Base-by-base conservation (phyloP, 1,140 invertebrate species). In the Caenorhabditis tropicalis region DNA sequence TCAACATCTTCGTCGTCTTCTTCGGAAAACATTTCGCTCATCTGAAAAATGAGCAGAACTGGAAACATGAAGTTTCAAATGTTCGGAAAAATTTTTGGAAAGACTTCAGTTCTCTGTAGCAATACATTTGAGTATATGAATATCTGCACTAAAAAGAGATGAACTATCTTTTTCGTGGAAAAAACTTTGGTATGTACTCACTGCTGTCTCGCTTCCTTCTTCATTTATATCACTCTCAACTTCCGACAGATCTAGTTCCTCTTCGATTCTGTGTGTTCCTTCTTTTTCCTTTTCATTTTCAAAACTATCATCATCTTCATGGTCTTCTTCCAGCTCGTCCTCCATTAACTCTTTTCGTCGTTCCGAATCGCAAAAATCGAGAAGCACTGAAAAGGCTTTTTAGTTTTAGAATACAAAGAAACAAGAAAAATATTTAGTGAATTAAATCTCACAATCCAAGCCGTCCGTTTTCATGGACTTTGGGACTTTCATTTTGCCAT, bases 311-410 rank as follows among this genome's bases (percentile, higher is more conserved):
- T 46, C 36, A 19, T 65, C 58, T 36, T 36, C 58, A 16, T 16
- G 9, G 10, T 74, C 65, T 24, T 74, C 65, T 9, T 74, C 36
- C 0, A 74, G 15, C 10, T 74, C 65, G 21, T 74, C 21, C 24
- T 74, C 65, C 65, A 79, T 58, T 21, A 84, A 21, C 39, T 84
- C 83, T 24, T 84, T 81, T 6, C 83, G 65, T 0, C 48, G 39
- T 24, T 84, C 83, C 6, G 83, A 46, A 58, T 84, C 83, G 49
- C 83, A 84, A 33, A 84, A 84, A 19, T 84, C 83, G 21, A 84
- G 83, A 53, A 84, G 74, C 19, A 43, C 82, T 84, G 70, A 79
- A 84, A 79, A 48, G 0, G 3, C 4, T 27, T 58, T 0, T 58
- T 0, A 1, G n/a, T 58, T 21, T 3, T 29, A 65, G 31, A 65